Evolutionary conservation across 2,797 vertebrate species (phyloP).

Genomic region (Clamator glandarius): DNA sequence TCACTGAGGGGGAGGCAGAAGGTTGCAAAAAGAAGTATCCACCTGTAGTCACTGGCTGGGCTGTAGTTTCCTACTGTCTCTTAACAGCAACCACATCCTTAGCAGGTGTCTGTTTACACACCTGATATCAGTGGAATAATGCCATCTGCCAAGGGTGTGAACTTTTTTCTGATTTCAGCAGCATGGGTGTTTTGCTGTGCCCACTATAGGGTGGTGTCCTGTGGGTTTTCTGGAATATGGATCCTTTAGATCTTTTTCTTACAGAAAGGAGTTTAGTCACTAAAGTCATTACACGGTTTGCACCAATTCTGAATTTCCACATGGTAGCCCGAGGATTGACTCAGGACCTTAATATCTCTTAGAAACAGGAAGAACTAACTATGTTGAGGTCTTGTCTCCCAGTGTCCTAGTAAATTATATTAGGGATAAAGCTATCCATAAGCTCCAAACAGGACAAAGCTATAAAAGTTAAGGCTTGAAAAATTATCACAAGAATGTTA

Average conservation of each 20-base stretch:
- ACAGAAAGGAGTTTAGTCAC: neutral
- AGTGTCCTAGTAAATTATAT: neutral
- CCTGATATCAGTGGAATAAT: conserved; percentile 54
- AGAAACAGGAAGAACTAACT: neutral
- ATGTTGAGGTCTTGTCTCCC: neutral
- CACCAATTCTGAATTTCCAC: neutral
- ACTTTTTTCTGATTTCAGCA: conserved; percentile 22
- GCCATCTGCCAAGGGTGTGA: conserved; percentile 50
- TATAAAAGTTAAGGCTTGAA: neutral
- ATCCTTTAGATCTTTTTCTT: neutral
- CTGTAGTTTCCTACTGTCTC: conserved; percentile 61
- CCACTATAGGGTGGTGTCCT: neutral
- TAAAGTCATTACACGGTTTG: neutral
- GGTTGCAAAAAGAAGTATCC: conserved; percentile 49
- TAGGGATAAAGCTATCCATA: neutral
- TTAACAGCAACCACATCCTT: conserved; percentile 66
- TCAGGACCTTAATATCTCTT: neutral
- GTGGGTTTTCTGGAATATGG: neutral
- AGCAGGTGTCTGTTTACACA: conserved; percentile 64
- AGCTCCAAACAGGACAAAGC: neutral
- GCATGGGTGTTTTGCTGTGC: neutral
- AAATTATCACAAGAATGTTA: neutral
- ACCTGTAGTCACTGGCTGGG: conserved; percentile 49
- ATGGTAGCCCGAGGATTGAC: neutral
- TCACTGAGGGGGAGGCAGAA: conserved; percentile 33